Evolutionary conservation across 2,113 vertebrate species (phyloP).

Genomic region (Larimichthys polyactis): DNA sequence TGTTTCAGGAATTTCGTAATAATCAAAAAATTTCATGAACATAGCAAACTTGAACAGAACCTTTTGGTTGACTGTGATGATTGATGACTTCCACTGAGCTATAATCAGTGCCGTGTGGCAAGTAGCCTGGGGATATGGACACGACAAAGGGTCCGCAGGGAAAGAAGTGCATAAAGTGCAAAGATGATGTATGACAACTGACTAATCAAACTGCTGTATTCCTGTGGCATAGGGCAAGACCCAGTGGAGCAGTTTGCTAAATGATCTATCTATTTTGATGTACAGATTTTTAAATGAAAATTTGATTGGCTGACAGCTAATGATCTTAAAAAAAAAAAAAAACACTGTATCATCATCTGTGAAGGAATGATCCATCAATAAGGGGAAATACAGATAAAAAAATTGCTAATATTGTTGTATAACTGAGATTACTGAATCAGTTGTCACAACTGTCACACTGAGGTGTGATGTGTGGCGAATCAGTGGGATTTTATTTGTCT

Average conservation of each 20-base stretch:
- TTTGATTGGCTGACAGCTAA: neutral
- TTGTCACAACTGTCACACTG: neutral
- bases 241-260: neutral
- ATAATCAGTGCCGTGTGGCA: slow-evolving; percentile 15
- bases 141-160: slow-evolving; percentile 28
- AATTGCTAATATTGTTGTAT: too few species aligned
- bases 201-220: slow-evolving; percentile 28
- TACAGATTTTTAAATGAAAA: slow-evolving; percentile 1
- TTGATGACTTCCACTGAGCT: slow-evolving; percentile 44
- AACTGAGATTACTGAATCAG: too few species aligned
- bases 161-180: slow-evolving; percentile 10
- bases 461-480: neutral
- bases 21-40: slow-evolving; percentile 23
- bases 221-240: neutral
- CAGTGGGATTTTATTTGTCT: neutral
- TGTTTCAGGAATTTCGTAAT: neutral
- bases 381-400: neutral
- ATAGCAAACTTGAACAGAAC: neutral
- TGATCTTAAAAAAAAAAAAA: neutral
- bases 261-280: slow-evolving; percentile 6
- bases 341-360: neutral
- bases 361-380: neutral
- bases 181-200: slow-evolving; percentile 8
- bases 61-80: slow-evolving; percentile 40
- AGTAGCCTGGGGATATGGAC: slow-evolving; percentile 29